These are phyloP conservation scores for Pachymerium ferrugineum DNA, from an alignment of 2,888 invertebrate genomes.

Conservation along the genomic window DNA sequence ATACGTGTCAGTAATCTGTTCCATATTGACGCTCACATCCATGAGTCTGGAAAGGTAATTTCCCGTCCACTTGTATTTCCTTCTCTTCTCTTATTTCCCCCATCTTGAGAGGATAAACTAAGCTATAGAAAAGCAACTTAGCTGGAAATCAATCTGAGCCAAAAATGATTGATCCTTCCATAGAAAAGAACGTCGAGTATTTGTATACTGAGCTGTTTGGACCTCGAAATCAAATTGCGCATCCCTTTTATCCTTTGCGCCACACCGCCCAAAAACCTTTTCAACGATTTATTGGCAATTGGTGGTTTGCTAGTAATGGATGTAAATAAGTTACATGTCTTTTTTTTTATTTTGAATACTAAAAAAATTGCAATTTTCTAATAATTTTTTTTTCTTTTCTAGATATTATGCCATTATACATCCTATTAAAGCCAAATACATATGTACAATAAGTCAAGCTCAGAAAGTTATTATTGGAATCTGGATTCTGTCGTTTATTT, in stretches of 20 bases:
- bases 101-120: neutral
- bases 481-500: constrained; percentile 57
- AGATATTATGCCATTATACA: constrained; percentile 67
- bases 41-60: constrained; percentile 66
- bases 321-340: no score
- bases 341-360: no score
- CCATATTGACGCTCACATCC: constrained; percentile 64
- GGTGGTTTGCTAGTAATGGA: no score
- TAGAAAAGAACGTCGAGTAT: neutral
- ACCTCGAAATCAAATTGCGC: no score
- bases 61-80: neutral
- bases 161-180: neutral
- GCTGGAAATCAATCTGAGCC: neutral
- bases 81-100: neutral
- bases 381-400: no score
- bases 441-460: constrained; percentile 62
- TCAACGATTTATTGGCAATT: no score
- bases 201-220: no score
- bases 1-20: constrained; percentile 64
- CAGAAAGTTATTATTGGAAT: constrained; percentile 57
- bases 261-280: no score
- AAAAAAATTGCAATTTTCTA: no score
- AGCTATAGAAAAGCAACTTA: neutral
- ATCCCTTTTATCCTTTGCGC: no score
- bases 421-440: constrained; percentile 63